Percentiles rank a stretch among this genome's conserved stretches.
These are phyloP conservation scores for Corvus moneduloides DNA, from an alignment of 2,113 vertebrate species.

Conservation along the genomic window DNA sequence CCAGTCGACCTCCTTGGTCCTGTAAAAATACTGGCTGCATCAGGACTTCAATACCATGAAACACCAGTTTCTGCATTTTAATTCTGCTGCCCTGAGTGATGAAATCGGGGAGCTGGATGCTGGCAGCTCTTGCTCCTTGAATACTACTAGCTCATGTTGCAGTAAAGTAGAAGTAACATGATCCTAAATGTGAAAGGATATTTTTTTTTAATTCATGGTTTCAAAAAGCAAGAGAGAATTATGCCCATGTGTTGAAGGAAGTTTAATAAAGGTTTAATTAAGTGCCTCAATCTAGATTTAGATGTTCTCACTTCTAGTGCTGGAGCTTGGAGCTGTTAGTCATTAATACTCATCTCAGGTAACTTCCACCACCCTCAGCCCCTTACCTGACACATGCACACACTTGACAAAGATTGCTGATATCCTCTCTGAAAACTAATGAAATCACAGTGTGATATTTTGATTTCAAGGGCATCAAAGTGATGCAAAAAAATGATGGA, in stretches of 20 bases:
- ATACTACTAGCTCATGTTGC: background rate
- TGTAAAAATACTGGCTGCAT: background rate
- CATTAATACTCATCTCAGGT: conserved; percentile 66
- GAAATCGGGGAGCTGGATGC: background rate
- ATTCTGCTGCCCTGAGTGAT: background rate
- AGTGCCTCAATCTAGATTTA: conserved; percentile 33
- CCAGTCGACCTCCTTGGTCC: background rate
- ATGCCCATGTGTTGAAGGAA: background rate
- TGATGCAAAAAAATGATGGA: background rate
- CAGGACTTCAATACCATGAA: background rate
- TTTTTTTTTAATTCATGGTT: background rate
- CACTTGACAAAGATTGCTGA: conserved; percentile 66
- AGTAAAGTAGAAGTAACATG: background rate
- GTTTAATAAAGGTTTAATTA: conserved; percentile 50
- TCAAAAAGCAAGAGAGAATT: background rate
- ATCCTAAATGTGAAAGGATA: background rate
- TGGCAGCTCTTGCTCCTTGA: background rate
- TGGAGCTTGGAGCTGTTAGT: conserved; percentile 50
- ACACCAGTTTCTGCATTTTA: background rate
- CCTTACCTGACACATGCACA: conserved; percentile 39
- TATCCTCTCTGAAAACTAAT: conserved; percentile 60
- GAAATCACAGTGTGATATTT: conserved; percentile 61
- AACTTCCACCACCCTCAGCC: conserved; percentile 48
- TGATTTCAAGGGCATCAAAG: conserved; percentile 56
- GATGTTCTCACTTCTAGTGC: conserved; percentile 10